These are phyloP conservation scores for Anthophora plumipes DNA, from an alignment of 2,888 invertebrate species.

Conservation along the genomic window DNA sequence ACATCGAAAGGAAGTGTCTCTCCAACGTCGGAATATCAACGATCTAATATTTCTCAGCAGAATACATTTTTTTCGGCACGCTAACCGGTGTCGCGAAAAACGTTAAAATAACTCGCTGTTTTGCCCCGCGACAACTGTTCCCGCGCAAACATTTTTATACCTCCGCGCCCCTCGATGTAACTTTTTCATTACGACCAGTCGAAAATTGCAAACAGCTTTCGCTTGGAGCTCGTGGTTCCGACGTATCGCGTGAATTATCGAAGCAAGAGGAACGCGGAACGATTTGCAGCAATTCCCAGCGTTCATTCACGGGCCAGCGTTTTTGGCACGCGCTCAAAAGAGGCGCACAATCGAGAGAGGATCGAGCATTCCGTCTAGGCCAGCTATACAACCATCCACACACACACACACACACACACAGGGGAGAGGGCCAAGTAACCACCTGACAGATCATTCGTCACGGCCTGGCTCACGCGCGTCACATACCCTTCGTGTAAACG, in stretches of 20 bases:
- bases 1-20: background rate
- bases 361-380: slow-evolving; percentile 39
- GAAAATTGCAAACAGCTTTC: slow-evolving; percentile 10
- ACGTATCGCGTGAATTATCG: slow-evolving; percentile 29
- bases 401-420: too few relatives aligned
- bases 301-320: slow-evolving; percentile 59
- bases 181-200: slow-evolving; percentile 17
- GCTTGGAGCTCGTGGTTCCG: background rate
- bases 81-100: background rate
- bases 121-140: background rate
- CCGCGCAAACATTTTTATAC: slow-evolving; percentile 43
- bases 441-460: slow-evolving; percentile 74
- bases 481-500: slow-evolving; percentile 65
- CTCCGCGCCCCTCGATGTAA: too few relatives aligned
- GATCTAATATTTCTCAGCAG: slow-evolving; percentile 13
- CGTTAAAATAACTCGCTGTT: slow-evolving; percentile 28
- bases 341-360: slow-evolving; percentile 26
- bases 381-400: too few relatives aligned
- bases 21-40: background rate
- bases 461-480: slow-evolving; percentile 34
- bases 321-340: slow-evolving; percentile 69
- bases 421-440: slow-evolving; percentile 49
- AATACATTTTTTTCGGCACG: slow-evolving; percentile 31
- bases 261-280: background rate
- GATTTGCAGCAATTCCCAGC: slow-evolving; percentile 55